Conservation (phyloP, 1,140 invertebrate genomes). For the Scaptomyza hsui region DNA sequence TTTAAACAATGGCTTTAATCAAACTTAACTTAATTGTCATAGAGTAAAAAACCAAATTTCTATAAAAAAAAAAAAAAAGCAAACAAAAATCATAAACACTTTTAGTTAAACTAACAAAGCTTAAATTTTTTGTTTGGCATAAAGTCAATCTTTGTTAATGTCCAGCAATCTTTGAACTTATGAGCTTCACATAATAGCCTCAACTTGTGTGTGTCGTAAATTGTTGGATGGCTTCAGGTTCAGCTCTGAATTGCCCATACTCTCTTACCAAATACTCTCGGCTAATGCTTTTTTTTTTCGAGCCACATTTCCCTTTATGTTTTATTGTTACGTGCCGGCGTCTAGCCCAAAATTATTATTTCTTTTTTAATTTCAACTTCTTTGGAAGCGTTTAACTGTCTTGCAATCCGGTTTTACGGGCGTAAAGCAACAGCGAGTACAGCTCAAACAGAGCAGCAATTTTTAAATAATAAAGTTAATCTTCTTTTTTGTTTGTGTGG, state of each 20-base stretch:
- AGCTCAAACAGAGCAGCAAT: slow-evolving; percentile 31
- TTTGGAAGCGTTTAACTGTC: slow-evolving; percentile 55
- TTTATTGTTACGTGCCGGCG: slow-evolving; percentile 43
- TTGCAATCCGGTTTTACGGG: slow-evolving; percentile 51
- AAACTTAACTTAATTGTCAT: slow-evolving; percentile 20
- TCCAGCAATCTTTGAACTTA: slow-evolving; percentile 15
- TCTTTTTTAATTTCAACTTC: slow-evolving; percentile 46
- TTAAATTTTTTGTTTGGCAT: slow-evolving; percentile 1
- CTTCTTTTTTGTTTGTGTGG: slow-evolving; percentile 45
- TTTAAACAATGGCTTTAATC: slow-evolving; percentile 13
- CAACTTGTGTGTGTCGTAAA: slow-evolving; percentile 29
- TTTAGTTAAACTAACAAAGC: slow-evolving; percentile 19
- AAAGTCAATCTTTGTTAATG: background rate
- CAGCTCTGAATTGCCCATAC: slow-evolving; percentile 5
- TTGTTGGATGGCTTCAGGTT: slow-evolving; percentile 7
- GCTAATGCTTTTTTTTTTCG: slow-evolving; percentile 22
- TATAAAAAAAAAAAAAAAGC: slow-evolving; percentile 5
- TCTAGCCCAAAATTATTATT: slow-evolving; percentile 30
- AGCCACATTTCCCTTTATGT: slow-evolving; percentile 32
- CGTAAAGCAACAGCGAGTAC: slow-evolving; percentile 39
- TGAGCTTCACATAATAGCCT: slow-evolving; percentile 13
- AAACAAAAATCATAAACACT: slow-evolving; percentile 5
- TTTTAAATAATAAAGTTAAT: slow-evolving; percentile 56
- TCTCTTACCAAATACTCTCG: slow-evolving; percentile 9
- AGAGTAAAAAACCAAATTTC: slow-evolving; percentile 10